Conservation (phyloP, 2,113 vertebrate species). For the Microcebus murinus region DNA sequence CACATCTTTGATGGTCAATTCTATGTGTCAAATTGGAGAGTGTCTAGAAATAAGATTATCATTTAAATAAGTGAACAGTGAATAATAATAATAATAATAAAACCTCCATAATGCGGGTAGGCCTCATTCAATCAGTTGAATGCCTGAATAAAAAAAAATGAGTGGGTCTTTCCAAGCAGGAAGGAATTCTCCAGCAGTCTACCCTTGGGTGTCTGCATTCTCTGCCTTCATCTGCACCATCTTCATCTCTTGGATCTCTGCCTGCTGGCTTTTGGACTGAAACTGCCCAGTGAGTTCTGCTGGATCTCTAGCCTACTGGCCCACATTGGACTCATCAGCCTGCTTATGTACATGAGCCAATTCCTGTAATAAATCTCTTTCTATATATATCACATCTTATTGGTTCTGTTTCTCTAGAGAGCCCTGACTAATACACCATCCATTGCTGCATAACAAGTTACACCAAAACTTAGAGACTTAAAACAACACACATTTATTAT, state of each 20-base stretch:
- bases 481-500: not conserved
- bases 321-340: too few relatives aligned
- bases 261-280: not conserved
- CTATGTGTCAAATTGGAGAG: not conserved
- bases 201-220: not conserved
- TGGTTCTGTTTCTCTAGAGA: not conserved
- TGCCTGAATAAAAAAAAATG: not conserved
- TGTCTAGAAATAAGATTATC: not conserved
- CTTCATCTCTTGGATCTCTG: not conserved
- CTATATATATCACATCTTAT: not conserved
- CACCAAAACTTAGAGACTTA: not conserved
- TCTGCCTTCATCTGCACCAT: not conserved
- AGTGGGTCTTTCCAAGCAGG: not conserved
- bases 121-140: not conserved
- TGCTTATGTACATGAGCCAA: not conserved
- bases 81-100: not conserved
- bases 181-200: not conserved
- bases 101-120: not conserved
- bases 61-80: not conserved
- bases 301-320: not conserved
- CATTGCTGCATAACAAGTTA: not conserved
- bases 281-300: not conserved
- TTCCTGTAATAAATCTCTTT: not conserved
- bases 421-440: not conserved
- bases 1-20: not conserved